Percentiles rank a stretch among this genome's conserved stretches.
Evolutionary conservation across 2,797 vertebrate genomes (phyloP).

Genomic region (Schizothorax lantsangensis): DNA sequence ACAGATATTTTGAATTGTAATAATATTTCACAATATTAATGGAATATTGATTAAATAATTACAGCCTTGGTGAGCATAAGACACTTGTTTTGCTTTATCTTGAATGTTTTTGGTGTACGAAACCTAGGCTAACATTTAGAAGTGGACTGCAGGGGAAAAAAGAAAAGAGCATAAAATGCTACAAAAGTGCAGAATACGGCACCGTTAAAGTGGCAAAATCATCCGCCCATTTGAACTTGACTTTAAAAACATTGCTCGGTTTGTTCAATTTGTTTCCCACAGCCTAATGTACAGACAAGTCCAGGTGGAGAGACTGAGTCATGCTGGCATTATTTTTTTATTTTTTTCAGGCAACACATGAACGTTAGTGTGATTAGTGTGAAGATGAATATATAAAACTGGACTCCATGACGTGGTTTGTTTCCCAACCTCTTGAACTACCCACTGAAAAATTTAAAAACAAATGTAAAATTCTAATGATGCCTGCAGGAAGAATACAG

Average conservation of each 20-base stretch:
- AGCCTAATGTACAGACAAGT: conserved; percentile 4
- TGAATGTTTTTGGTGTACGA: neutral
- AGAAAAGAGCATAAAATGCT: neutral
- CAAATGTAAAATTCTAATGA: conserved; percentile 3
- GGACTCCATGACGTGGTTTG: neutral
- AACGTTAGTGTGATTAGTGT: conserved; percentile 5
- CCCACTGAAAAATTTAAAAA: neutral
- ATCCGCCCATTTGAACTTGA: neutral
- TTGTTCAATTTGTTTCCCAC: neutral
- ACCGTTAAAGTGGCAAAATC: neutral
- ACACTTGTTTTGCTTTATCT: neutral
- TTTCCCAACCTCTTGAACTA: conserved; percentile 6
- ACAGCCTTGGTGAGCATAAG: neutral
- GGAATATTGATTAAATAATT: neutral
- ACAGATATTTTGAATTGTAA: neutral
- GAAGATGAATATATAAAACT: conserved; percentile 14
- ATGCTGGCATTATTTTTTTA: conserved; percentile 1
- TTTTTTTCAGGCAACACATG: neutral
- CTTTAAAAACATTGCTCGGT: neutral
- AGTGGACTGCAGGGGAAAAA: neutral
- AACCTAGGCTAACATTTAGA: neutral
- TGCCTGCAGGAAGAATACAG: conserved; percentile 8
- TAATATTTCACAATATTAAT: neutral
- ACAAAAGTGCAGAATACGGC: neutral
- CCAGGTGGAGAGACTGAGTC: conserved; percentile 16